phyloP scores from a whole-genome alignment of 2,113 vertebrate genomes.

The Nycticorax nycticorax region DNA sequence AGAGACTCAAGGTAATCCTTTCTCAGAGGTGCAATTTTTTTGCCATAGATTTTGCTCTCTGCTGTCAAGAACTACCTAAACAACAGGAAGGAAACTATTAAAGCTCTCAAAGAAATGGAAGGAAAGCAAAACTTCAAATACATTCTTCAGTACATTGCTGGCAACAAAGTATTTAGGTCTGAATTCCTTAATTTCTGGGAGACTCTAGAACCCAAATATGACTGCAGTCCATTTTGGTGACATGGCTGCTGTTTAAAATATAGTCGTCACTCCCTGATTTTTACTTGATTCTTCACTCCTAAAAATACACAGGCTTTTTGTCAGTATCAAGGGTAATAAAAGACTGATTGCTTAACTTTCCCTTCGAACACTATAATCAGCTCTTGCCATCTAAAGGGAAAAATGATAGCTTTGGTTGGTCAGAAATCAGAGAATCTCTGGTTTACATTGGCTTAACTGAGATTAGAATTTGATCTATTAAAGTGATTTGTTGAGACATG shows the following conservation, averaged over 20 bases:
- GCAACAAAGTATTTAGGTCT: background rate
- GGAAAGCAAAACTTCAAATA: background rate
- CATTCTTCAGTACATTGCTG: background rate
- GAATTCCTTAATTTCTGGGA: background rate
- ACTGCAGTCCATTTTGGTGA: background rate
- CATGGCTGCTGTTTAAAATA: background rate
- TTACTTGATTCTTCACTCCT: background rate
- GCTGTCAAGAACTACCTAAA: background rate
- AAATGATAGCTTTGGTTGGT: background rate
- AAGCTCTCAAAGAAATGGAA: background rate
- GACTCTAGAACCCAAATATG: background rate
- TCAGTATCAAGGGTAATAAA: background rate
- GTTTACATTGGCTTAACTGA: background rate
- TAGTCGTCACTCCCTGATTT: background rate
- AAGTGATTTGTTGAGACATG: background rate
- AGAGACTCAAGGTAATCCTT: background rate
- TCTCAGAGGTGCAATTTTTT: background rate
- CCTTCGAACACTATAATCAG: background rate
- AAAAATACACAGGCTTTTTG: background rate
- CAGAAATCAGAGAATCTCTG: background rate
- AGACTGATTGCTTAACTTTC: background rate
- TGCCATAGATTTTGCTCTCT: background rate
- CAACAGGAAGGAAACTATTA: background rate
- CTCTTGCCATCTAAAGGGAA: background rate
- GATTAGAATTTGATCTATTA: background rate